Percentiles rank a stretch among this genome's conserved stretches.
These are phyloP conservation scores for Plumapathes pennacea DNA, from an alignment of 92 coral and sea anemone species.

Conservation along the genomic window DNA sequence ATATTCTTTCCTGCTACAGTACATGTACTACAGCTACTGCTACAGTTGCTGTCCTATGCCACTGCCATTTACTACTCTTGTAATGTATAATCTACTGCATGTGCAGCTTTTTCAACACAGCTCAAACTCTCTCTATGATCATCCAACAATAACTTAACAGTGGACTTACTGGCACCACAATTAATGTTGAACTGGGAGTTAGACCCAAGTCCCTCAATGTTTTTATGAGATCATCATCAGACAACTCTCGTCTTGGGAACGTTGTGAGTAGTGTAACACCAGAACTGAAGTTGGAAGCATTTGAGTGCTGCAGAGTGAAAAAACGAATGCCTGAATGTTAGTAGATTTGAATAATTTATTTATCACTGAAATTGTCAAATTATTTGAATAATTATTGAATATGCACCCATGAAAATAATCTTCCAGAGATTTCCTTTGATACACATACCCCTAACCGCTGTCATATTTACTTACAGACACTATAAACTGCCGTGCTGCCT, in stretches of 20 bases:
- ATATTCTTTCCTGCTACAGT: no score
- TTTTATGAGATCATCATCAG: conserved; percentile 71
- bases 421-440: no score
- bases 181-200: conserved; percentile 86
- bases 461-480: conserved; percentile 80
- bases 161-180: conserved; percentile 75
- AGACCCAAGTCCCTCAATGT: conserved; percentile 72
- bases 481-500: conserved; percentile 77
- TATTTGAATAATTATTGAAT: no score
- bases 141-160: not conserved
- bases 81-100: no score
- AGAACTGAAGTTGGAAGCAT: conserved; percentile 10
- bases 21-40: no score
- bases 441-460: no score
- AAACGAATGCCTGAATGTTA: not conserved
- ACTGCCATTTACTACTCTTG: no score
- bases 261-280: conserved; percentile 68
- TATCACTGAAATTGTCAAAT: no score
- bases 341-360: not conserved
- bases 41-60: no score
- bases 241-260: conserved; percentile 84
- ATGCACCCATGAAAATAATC: no score
- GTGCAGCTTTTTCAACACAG: not conserved
- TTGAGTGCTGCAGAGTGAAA: conserved; percentile 32
- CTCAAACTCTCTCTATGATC: not conserved